Conservation (phyloP, 2,888 invertebrate genomes). For the Tridacna crocea region DNA sequence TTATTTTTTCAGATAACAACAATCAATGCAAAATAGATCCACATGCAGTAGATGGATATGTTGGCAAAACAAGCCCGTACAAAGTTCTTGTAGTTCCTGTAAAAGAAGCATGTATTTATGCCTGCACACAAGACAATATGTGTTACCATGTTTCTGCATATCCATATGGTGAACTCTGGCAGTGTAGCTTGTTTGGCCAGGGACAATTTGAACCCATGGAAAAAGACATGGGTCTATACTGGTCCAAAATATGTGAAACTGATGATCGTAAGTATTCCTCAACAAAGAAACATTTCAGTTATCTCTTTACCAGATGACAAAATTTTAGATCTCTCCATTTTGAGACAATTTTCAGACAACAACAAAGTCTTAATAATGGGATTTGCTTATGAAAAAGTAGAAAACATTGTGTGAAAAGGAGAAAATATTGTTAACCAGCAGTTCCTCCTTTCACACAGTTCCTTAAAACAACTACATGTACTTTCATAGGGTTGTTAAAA, state of each 20-base stretch:
- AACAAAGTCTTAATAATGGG: too few relatives aligned
- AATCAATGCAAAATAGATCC: background rate
- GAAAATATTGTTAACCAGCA: too few relatives aligned
- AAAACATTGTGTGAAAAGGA: too few relatives aligned
- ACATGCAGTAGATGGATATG: background rate
- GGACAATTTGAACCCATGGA: background rate
- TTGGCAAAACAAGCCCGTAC: background rate
- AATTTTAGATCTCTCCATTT: too few relatives aligned
- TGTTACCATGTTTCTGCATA: slow-evolving; percentile 23
- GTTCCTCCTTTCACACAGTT: too few relatives aligned
- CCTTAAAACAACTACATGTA: too few relatives aligned
- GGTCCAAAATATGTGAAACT: slow-evolving; percentile 13
- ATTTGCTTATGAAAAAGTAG: too few relatives aligned
- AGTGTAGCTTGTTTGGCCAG: slow-evolving; percentile 10
- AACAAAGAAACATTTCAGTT: too few relatives aligned
- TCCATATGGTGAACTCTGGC: background rate
- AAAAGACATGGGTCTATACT: background rate
- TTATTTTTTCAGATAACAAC: too few relatives aligned
- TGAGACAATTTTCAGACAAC: too few relatives aligned
- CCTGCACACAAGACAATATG: slow-evolving; percentile 7
- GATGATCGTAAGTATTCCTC: slow-evolving; percentile 2
- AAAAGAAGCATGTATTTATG: background rate
- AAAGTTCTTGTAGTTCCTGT: background rate
- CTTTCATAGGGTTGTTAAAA: too few relatives aligned
- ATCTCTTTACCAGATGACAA: too few relatives aligned